Evolutionary conservation across 1,140 invertebrate species (phyloP).

Genomic region (Meloidogyne floridensis): DNA sequence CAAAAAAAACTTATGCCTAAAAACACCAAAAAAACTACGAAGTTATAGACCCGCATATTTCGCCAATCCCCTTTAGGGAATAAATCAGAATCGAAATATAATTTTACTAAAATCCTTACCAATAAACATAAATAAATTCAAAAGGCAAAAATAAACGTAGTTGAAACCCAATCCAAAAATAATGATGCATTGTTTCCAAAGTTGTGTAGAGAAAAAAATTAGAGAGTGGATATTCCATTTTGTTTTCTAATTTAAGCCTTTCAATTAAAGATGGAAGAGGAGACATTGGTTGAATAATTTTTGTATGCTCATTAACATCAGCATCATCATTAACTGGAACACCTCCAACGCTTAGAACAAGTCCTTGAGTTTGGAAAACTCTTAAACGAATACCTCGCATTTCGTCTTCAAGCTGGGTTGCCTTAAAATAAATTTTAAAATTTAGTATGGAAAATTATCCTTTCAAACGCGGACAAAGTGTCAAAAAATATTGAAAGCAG

Average conservation of each 20-base stretch:
- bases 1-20: no score
- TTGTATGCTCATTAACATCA: not conserved
- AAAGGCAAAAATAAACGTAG: constrained; percentile 42
- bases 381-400: constrained; percentile 3
- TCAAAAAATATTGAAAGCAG: no score
- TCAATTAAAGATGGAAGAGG: not conserved
- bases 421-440: not conserved
- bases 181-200: constrained; percentile 43
- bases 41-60: no score
- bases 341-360: not conserved
- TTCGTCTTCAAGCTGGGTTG: constrained; percentile 7
- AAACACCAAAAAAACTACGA: no score
- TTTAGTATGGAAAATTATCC: no score
- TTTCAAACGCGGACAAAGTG: no score
- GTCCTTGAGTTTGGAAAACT: not conserved
- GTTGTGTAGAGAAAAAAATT: constrained; percentile 35
- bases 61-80: no score
- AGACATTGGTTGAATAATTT: constrained; percentile 16
- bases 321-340: not conserved
- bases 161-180: constrained; percentile 43
- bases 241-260: not conserved
- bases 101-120: constrained; percentile 25
- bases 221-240: constrained; percentile 21
- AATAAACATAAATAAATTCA: constrained; percentile 45
- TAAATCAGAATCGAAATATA: no score